phyloP scores from a whole-genome alignment of 2,113 vertebrate species.

The Brevimyrus niger region DNA sequence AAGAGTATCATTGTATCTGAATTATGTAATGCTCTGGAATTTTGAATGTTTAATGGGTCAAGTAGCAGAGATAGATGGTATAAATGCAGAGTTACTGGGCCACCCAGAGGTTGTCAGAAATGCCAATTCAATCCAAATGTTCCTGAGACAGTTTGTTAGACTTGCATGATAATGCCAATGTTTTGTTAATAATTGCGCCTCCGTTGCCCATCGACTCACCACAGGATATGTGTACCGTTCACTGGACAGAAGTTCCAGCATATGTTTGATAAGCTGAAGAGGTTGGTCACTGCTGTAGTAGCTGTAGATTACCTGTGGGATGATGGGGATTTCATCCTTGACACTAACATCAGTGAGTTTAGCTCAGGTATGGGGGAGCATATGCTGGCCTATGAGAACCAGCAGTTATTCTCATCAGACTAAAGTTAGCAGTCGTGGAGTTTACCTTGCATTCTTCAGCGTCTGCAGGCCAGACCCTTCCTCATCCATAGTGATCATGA shows the following conservation, averaged over 20 bases:
- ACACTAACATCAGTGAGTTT: not conserved
- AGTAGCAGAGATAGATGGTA: not conserved
- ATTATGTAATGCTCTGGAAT: not conserved
- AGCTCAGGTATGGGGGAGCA: not conserved
- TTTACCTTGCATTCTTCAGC: not conserved
- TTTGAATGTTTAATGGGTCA: not conserved
- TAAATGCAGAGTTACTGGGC: no score
- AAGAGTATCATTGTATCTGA: not conserved
- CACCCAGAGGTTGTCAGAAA: not conserved
- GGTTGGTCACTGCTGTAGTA: not conserved
- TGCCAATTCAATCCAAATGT: not conserved
- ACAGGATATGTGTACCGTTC: not conserved
- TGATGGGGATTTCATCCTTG: not conserved
- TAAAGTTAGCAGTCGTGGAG: not conserved
- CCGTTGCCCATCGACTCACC: not conserved
- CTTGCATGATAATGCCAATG: not conserved
- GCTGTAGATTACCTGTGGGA: not conserved
- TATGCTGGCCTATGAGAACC: not conserved
- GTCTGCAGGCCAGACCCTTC: not conserved
- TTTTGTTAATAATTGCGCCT: not conserved
- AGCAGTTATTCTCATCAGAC: not conserved
- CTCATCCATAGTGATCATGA: not conserved
- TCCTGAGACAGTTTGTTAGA: not conserved
- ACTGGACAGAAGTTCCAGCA: not conserved
- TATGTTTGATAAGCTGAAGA: not conserved